Evolutionary conservation across 2,888 invertebrate species (phyloP).

Genomic region (Drosophila percnosoma): DNA sequence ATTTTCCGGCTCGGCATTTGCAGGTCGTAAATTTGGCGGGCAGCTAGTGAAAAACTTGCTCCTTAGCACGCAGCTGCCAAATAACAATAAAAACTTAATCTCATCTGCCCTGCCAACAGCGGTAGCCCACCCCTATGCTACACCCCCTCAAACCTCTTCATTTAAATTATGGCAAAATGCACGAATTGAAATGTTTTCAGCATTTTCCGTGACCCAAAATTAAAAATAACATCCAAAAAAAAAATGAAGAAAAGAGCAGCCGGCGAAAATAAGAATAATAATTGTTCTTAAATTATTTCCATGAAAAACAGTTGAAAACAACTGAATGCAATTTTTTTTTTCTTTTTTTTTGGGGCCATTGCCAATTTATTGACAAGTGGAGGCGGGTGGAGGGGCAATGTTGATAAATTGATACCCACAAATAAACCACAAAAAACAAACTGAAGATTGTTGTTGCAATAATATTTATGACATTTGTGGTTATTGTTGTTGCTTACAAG

Average conservation of each 20-base stretch:
- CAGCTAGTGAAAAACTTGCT: constrained; percentile 21
- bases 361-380: constrained; percentile 26
- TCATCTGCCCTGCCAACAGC: constrained; percentile 8
- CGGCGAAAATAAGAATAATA: constrained; percentile 8
- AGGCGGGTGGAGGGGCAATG: background rate
- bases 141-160: background rate
- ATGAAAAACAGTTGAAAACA: constrained; percentile 19
- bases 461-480: constrained; percentile 30
- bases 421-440: constrained; percentile 22
- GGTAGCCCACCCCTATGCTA: background rate
- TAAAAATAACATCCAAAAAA: constrained; percentile 2
- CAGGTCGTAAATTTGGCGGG: constrained; percentile 36
- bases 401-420: constrained; percentile 24
- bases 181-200: constrained; percentile 11
- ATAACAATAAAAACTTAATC: constrained; percentile 52
- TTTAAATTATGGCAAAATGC: constrained; percentile 8
- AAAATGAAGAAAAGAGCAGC: constrained; percentile 15
- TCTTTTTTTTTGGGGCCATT: constrained; percentile 26
- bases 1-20: constrained; percentile 17
- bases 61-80: constrained; percentile 21
- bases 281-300: constrained; percentile 26
- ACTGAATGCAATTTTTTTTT: constrained; percentile 25
- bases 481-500: constrained; percentile 29
- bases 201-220: constrained; percentile 40
- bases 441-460: constrained; percentile 21